These are phyloP conservation scores for Ctenicera cuprea DNA, from an alignment of 2,888 invertebrate species.

Conservation along the genomic window DNA sequence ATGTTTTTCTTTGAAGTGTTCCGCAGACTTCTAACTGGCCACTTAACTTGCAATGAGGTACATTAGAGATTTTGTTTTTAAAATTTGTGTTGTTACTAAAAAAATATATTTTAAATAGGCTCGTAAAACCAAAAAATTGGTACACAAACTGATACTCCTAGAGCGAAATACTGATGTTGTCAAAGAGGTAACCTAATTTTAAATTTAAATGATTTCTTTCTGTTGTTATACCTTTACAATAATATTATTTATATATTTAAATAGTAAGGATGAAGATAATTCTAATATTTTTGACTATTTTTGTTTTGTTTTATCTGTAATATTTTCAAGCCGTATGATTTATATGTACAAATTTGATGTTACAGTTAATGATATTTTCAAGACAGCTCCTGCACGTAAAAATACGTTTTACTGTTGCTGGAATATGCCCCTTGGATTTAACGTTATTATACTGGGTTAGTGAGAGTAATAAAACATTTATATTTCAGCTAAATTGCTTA, in stretches of 20 bases:
- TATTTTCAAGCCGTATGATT: no score
- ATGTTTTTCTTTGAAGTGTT: neutral
- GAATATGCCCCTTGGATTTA: neutral
- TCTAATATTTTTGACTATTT: no score
- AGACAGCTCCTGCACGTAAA: neutral
- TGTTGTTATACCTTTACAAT: no score
- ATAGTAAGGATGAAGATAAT: no score
- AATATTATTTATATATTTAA: no score
- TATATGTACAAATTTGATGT: neutral
- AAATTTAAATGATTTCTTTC: no score
- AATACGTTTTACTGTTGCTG: neutral
- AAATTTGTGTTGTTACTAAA: neutral
- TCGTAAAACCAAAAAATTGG: neutral
- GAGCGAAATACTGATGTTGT: neutral
- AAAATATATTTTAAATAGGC: neutral
- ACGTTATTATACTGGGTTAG: neutral
- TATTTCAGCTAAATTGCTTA: no score
- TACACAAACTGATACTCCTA: neutral
- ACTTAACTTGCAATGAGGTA: neutral
- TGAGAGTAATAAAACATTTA: no score
- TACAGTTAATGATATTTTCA: neutral
- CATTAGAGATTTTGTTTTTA: neutral
- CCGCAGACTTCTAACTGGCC: neutral
- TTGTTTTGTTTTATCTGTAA: no score
- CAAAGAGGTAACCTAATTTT: no score